A percentile compares a stretch with the other conserved stretches of the same genome.
phyloP scores from a whole-genome alignment of 2,113 vertebrate genomes.

The Sylvicapra grimmia region DNA sequence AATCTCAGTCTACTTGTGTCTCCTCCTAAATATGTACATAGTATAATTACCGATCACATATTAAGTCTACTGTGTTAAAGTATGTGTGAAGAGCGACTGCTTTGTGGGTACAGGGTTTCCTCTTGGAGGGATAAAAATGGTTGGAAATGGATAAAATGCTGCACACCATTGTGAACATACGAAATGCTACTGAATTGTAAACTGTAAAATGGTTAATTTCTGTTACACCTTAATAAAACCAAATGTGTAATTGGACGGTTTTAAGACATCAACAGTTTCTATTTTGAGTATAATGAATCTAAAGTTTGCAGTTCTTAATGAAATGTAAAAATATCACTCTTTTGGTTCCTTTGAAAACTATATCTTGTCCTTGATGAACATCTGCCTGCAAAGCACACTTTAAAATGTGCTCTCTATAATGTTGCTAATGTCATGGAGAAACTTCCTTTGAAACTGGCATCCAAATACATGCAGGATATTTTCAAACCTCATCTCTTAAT shows the following conservation, averaged over 20 bases:
- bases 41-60: not conserved
- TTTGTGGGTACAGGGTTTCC: not conserved
- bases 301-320: not conserved
- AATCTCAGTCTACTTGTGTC: not conserved
- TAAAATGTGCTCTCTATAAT: not conserved
- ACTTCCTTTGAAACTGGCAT: not conserved
- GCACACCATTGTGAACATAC: not conserved
- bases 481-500: not conserved
- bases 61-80: not conserved
- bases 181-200: not conserved
- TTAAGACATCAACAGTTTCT: not conserved
- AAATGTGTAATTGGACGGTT: not conserved
- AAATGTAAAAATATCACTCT: not conserved
- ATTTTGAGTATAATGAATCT: not conserved
- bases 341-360: not conserved
- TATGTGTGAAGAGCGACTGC: not conserved
- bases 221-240: not conserved
- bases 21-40: not conserved
- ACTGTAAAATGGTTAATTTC: not conserved
- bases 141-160: not conserved
- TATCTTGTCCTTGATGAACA: not conserved
- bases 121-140: not conserved
- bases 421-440: not conserved
- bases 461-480: not conserved
- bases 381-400: not conserved